Evolutionary conservation across 2,113 vertebrate genomes (phyloP), one percentile per base, ranked within the genome.

Genomic region (Ardeotis arabs): DNA sequence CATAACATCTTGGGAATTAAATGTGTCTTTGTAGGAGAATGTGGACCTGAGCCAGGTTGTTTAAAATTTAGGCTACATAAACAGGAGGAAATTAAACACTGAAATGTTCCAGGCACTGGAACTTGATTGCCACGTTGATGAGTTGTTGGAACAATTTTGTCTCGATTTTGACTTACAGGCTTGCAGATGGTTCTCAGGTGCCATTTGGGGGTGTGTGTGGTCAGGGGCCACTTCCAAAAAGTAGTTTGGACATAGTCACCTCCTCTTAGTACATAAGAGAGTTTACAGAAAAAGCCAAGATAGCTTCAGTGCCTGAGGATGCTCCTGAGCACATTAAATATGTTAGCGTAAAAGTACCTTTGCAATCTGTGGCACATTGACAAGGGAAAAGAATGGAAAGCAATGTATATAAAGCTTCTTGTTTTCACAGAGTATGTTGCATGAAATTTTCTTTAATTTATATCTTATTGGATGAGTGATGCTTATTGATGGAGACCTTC

Each of bases 61-160:
- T 94, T 76, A 83, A 92, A 93, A 68, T 88, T 53, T 90, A 66
- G 62, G 9, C 49, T 90, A 39, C 49, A 33, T 76, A 74, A 96
- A 83, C 62, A 55, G 62, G 55, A 78, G 55, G 62, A 75, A 87
- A 84, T 82, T 24, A 85, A 90, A 78, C 45, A 64, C 1, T 24
- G 15, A 84, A 75, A 18, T 56, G 25, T 89, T 89, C 60, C 58
- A 74, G 62, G 69, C 13, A 35, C 37, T 84, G 69, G 39, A 82
- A 47, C 56, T 80, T 80, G 67, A 73, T 39, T 72, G 52, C 81
- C 47, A 33, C 13, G 4, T 56, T 84, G 81, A 93, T 72, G 78
- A 93, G 62, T 70, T 47, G 2, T 44, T 91, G 74, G 35, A 68
- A 52, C 2, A 49, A 16, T 56, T 58, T 84, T 89, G 69, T 64